phyloP scores from a whole-genome alignment of 2,113 vertebrate species.

The Scomber japonicus region DNA sequence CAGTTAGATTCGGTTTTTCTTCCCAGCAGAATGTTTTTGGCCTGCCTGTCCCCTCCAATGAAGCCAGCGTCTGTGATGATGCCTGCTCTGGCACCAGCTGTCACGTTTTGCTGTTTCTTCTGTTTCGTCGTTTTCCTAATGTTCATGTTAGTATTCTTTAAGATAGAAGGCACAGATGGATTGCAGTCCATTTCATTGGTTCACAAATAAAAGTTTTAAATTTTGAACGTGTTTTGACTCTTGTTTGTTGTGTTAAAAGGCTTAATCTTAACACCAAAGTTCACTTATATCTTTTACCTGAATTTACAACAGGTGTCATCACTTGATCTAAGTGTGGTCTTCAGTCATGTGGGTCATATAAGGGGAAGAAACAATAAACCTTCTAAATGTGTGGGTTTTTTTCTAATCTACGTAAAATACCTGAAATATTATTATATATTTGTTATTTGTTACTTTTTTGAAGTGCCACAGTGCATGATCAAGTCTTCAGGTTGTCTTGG shows the following conservation, averaged over 20 bases:
- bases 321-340: too few relatives aligned
- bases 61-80: slow-evolving; percentile 26
- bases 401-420: too few relatives aligned
- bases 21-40: slow-evolving; percentile 1
- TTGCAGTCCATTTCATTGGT: slow-evolving; percentile 59
- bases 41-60: slow-evolving; percentile 25
- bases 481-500: too few relatives aligned
- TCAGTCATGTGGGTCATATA: too few relatives aligned
- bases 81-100: slow-evolving; percentile 63
- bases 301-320: too few relatives aligned
- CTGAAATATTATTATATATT: too few relatives aligned
- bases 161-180: slow-evolving; percentile 51
- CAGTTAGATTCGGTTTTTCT: slow-evolving; percentile 3
- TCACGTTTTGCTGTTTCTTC: slow-evolving; percentile 38
- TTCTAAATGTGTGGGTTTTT: too few relatives aligned
- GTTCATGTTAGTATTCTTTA: slow-evolving; percentile 57
- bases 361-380: too few relatives aligned
- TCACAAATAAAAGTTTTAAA: slow-evolving; percentile 78
- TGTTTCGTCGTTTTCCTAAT: neutral
- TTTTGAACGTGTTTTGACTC: slow-evolving; percentile 40
- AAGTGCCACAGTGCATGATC: too few relatives aligned
- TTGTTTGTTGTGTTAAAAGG: neutral
- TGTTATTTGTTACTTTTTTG: too few relatives aligned
- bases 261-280: too few relatives aligned
- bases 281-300: too few relatives aligned